Evolutionary conservation across 2,113 vertebrate species (phyloP), one percentile per base, ranked within the genome.

Genomic region (Chrysochloris asiatica): DNA sequence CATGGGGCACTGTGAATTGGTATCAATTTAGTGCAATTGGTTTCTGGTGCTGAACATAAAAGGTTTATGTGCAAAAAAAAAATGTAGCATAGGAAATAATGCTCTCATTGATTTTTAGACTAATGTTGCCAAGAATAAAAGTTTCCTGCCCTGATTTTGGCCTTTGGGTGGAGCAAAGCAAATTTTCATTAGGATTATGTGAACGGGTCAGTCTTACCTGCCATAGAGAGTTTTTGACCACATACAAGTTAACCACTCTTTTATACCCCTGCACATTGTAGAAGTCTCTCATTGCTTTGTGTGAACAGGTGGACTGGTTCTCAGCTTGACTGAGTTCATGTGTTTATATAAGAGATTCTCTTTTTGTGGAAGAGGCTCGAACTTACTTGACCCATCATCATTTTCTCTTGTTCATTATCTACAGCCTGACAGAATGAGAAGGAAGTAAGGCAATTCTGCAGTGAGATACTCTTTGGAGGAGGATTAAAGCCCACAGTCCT

Each of bases 391-490:
- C 56, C 26, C 11, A 41, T 90, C 17, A 22, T 84, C 36, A 36
- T 72, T 95, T 88, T 90, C 67, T 93, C 61, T 76, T 85, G 48
- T 89, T 95, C 88, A 6, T 86, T 80, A 69, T 56, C 3, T n/a
- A 81, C 21, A 71, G 22, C 26, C 69, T 50, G 19, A 89, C 22
- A 76, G 21, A 67, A 76, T 90, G 52, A 28, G 63, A 85, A 61
- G 33, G 12, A 83, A 92, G 75, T 30, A 67, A 89, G 9, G 13
- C n/a, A 59, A 88, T 80, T 83, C 45, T 93, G 22, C 28, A 54
- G 16, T 56, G 63, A 56, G 90, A 69, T 89, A 19, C 61, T 94
- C 17, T 82, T 61, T 95, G 48, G 56, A 80, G 67, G 48, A 89
- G 9, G 24, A 33, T 65, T 86, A 41, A 87, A 88, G 26, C 59